phyloP scores from a whole-genome alignment of 2,113 vertebrate genomes.

The Siniperca chuatsi region DNA sequence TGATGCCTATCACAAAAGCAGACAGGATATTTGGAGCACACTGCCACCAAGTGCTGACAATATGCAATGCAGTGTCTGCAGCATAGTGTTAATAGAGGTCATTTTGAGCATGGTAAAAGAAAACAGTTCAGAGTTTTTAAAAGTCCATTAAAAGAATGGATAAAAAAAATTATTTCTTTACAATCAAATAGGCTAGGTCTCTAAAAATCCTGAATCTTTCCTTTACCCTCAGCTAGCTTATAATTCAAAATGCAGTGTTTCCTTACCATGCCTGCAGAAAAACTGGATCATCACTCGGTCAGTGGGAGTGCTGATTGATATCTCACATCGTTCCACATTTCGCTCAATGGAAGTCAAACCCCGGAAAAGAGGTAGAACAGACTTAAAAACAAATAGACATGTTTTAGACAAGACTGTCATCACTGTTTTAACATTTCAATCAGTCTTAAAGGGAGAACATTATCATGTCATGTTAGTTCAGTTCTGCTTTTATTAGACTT shows the following conservation, averaged over 20 bases:
- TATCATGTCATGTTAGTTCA: background rate
- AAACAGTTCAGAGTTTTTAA: background rate
- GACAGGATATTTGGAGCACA: constrained; percentile 44
- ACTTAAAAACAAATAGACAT: constrained; percentile 77
- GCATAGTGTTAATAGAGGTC: background rate
- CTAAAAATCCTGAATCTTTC: background rate
- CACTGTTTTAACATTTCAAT: background rate
- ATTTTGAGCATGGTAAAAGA: background rate
- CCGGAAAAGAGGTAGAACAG: constrained; percentile 91
- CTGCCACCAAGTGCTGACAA: constrained; percentile 70
- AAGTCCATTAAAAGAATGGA: background rate
- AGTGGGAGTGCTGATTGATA: constrained; percentile 79
- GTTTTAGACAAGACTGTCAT: background rate
- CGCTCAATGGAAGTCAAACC: constrained; percentile 88
- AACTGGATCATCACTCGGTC: constrained; percentile 88
- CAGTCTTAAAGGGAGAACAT: background rate
- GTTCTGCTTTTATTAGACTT: background rate
- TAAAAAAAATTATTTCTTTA: background rate
- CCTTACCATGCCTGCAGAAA: constrained; percentile 91
- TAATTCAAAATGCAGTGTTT: constrained; percentile 5
- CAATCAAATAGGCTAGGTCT: background rate
- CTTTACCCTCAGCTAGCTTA: background rate
- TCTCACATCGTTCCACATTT: constrained; percentile 90
- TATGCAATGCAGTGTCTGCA: constrained; percentile 6
- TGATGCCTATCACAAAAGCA: constrained; percentile 85